Percentiles rank a stretch among this genome's conserved stretches.
Evolutionary conservation across 2,113 vertebrate genomes (phyloP).

Genomic region (Pontoporia blainvillei): DNA sequence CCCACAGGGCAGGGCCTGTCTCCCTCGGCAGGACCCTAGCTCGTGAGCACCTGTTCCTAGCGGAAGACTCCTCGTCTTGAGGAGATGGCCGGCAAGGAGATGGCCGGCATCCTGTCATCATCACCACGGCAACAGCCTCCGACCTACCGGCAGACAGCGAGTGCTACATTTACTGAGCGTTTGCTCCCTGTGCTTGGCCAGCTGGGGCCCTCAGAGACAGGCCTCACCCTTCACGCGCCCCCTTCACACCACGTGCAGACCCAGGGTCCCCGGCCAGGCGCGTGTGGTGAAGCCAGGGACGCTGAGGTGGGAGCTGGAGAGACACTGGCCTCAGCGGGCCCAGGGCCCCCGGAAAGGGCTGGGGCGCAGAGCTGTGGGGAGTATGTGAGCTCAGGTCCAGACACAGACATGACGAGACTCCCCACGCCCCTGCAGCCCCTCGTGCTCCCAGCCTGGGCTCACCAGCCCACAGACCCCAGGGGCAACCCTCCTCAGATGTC

Average conservation of each 20-base stretch:
- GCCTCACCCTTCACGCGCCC: too few relatives aligned
- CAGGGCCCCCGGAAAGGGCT: background rate
- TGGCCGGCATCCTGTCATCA: too few relatives aligned
- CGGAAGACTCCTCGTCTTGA: background rate
- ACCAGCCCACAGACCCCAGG: too few relatives aligned
- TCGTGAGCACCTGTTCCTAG: background rate
- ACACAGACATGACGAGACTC: background rate
- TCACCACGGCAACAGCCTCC: background rate
- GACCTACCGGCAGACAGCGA: background rate
- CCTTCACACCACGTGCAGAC: too few relatives aligned
- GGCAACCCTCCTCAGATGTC: background rate
- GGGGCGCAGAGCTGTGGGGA: background rate
- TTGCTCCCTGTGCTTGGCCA: background rate
- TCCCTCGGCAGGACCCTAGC: background rate
- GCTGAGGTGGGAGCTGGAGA: background rate
- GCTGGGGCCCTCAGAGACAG: background rate
- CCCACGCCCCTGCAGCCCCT: too few relatives aligned
- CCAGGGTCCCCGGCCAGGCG: accelerated
- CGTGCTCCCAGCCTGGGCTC: background rate
- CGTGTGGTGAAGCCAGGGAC: background rate
- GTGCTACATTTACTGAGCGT: background rate
- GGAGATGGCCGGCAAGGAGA: background rate
- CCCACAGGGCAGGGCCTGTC: background rate
- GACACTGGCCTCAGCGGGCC: background rate
- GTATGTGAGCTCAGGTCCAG: background rate